Evolutionary conservation across 2,113 vertebrate genomes (phyloP), one percentile per base, ranked within the genome.

Genomic region (Camarhynchus parvulus): DNA sequence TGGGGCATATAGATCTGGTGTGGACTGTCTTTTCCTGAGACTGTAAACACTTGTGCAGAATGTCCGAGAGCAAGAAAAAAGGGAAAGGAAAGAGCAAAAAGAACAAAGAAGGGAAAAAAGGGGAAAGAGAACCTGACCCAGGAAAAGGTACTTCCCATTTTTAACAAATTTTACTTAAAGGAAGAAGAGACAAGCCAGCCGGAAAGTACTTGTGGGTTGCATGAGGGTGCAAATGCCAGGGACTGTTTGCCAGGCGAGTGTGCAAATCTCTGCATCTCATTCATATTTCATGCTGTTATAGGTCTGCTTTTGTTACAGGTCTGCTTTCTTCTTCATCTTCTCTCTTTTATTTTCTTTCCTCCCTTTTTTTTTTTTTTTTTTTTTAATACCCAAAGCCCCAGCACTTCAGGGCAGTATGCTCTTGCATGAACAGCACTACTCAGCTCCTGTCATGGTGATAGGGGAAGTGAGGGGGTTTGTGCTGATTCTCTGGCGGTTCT

Each of bases 11-110:
- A 94, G 92, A 87, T 94, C 93, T 97, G 89, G 91, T 91, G 95
- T 96, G 95, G 92, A 93, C 82, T 95, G 79, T 82, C 92, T 91
- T 96, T 95, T 96, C 82, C 88, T 42, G 93, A 96, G 93, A 92
- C 95, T 94, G 86, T 96, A 96, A 97, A 94, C 95, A 95, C 83
- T 96, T 42, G 90, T 91, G 87, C 97, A 98, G 96, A 92, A 98
- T 98, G 98, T 96, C 98, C 25, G 97, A 98, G 96, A 95, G 30
- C 97, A 97, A 97, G 94, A 98, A 96, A 96, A 98, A 96, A 90
- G 97, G 97, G 96, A 98, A 97, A 95, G 97, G 97, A 93, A 98
- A 97, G 42, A 96, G 96, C 96, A 98, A 97, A 97, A 98, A 98
- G 96, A 97, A 97, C 94, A 97, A 97, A 97, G 98, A 98, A 94